phyloP scores from a whole-genome alignment of 2,888 invertebrate genomes.

The Eudasyphora cyanicolor region DNA sequence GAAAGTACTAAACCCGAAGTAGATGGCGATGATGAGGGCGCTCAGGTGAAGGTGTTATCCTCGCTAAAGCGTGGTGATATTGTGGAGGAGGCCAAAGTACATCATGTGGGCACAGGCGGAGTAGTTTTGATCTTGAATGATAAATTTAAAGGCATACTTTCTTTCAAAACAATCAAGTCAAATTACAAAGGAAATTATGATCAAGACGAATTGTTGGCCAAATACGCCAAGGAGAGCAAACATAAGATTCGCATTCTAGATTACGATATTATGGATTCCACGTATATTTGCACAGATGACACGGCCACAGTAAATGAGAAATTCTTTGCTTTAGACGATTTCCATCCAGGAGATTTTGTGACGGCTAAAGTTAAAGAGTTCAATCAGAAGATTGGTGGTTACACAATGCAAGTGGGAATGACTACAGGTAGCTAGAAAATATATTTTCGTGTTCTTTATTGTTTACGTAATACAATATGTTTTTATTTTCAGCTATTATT shows the following conservation, averaged over 20 bases:
- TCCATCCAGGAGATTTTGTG: slow-evolving; percentile 82
- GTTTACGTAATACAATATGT: not conserved
- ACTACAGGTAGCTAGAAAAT: slow-evolving; percentile 78
- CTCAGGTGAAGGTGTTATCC: not conserved
- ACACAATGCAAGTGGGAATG: slow-evolving; percentile 81
- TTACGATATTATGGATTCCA: slow-evolving; percentile 84
- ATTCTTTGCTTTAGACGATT: slow-evolving; percentile 81
- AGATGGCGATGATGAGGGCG: not conserved
- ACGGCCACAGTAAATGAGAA: slow-evolving; percentile 82
- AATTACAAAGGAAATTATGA: slow-evolving; percentile 78
- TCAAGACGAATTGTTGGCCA: slow-evolving; percentile 76
- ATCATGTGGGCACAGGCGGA: slow-evolving; percentile 79
- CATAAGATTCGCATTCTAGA: slow-evolving; percentile 83
- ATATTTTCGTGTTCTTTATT: not conserved
- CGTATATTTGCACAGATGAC: slow-evolving; percentile 86
- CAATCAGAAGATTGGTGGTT: slow-evolving; percentile 81
- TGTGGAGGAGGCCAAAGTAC: slow-evolving; percentile 82
- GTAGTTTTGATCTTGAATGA: slow-evolving; percentile 76
- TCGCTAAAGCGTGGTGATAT: slow-evolving; percentile 82
- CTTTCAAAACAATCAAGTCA: slow-evolving; percentile 74
- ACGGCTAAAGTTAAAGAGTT: slow-evolving; percentile 80
- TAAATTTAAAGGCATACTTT: slow-evolving; percentile 76
- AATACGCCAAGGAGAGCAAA: slow-evolving; percentile 76
- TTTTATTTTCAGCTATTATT: slow-evolving; percentile 80
- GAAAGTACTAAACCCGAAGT: slow-evolving; percentile 39